Base-by-base conservation (phyloP, 2,113 vertebrate genomes). In the Solea senegalensis region DNA sequence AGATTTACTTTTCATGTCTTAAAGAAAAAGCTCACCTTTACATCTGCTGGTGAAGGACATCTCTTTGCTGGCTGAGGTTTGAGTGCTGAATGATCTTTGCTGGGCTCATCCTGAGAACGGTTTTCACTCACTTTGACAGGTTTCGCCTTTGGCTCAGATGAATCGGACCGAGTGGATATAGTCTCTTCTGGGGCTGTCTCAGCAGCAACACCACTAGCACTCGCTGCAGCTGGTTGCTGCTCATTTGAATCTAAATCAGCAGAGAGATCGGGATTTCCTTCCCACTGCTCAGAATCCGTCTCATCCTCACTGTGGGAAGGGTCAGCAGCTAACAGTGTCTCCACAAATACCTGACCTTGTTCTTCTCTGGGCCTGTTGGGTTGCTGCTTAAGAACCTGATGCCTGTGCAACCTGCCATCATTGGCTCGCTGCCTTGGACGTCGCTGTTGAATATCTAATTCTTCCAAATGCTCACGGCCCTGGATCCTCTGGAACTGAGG, bases 251-350 rank as follows among this genome's bases (percentile, higher is more conserved):
- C 78, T 1, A 70, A 62, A 15, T 65, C 76, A 11, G 26, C 15
- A 9, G 73, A 55, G 43, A 14, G 8, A 41, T 43, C 79, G 27
- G 41, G 3, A 26, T 5, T 7, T 39, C n/a, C 26, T 50, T 75
- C 65, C 0, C 0, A 9, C n/a, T 0, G 50, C 9, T 4, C 12
- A 1, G 11, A 40, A n/a, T 92, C 91, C 0, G 12, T 53, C 61
- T 93, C 87, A 28, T 92, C 82, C 7, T 74, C 79, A 7, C 59
- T 69, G 80, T 26, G 54, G 2, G 2, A 12, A 8, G 5, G 43
- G 10, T 74, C 55, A 2, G 60, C 70, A 5, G 64, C 74, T 8
- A 68, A 49, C 2, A 94, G 43, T 7, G 86, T 93, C 72, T 91
- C 85, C 13, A 93, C 88, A 8, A 2, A 1, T 4, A 72, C 21